Evolutionary conservation across 2,888 invertebrate genomes (phyloP), one percentile per base, ranked within the genome.

Genomic region (Agrilus mali): DNA sequence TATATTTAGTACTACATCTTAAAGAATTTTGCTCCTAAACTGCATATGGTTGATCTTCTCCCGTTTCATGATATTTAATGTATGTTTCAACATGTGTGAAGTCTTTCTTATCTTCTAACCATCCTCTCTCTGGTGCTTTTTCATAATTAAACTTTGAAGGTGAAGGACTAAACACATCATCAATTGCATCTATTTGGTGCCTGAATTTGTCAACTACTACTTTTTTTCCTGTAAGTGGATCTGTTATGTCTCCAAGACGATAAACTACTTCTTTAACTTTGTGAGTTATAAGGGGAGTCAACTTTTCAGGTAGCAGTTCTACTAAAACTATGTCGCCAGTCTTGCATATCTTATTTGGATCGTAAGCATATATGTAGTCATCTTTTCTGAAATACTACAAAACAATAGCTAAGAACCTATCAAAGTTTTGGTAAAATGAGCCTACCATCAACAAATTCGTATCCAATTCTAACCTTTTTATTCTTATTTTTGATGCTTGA

Each of bases 251-350:
- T 53, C 92, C 92, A 53, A 82, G 68, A 2, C 82, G 83, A 64
- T 85, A 86, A 13, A 92, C 74, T 5, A 90, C 75, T 61, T 88
- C 78, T 56, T 83, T 72, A 1, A 92, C 78, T 68, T 79, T 74
- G 59, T 90, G 89, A 7, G 85, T 82, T 8, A 92, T 82, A 2
- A 86, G 65, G 47, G 80, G 78, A 0, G 87, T 85, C 48, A 86
- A 56, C 62, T 80, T 84, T 45, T 79, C 67, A 2, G 83, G 80
- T 39, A 90, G 63, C 51, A 77, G 75, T 61, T 86, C 75, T 51
- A 90, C 80, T 12, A 92, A 68, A 4, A 88, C 88, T 37, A 86
- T 71, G 58, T 92, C 92, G 2, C 90, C 90, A 8, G 80, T 75
- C 67, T 87, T 87, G 59, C 86, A 87, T 38, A 73, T 57, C 54